phyloP scores from a whole-genome alignment of 2,888 invertebrate genomes.

The Lithophane semibrunnea region DNA sequence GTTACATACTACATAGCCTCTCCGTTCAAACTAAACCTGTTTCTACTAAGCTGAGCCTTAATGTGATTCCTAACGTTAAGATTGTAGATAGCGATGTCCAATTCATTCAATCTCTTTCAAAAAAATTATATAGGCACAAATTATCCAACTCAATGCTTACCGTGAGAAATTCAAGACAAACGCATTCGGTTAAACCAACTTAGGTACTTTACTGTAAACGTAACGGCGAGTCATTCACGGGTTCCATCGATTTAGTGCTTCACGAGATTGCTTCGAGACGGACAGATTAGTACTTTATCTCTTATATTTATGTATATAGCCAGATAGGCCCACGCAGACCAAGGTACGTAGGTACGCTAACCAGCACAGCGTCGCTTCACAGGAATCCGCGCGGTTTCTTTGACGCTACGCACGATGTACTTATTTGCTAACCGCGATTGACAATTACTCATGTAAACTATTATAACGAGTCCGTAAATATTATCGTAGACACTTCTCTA shows the following conservation, averaged over 20 bases:
- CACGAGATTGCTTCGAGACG: constrained; percentile 41
- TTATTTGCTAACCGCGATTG: constrained; percentile 74
- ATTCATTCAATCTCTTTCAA: constrained; percentile 20
- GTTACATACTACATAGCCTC: constrained; percentile 4
- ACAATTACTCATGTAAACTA: constrained; percentile 73
- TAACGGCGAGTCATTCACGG: constrained; percentile 46
- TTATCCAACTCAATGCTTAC: constrained; percentile 17
- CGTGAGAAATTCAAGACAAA: constrained; percentile 51
- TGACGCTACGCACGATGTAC: constrained; percentile 64
- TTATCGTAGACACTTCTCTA: constrained; percentile 19
- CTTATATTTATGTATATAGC: constrained; percentile 23
- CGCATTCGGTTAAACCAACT: constrained; percentile 31
- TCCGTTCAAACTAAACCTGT: constrained; percentile 44
- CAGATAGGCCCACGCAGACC: constrained; percentile 29
- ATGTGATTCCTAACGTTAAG: constrained; percentile 41
- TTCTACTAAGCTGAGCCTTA: constrained; percentile 26
- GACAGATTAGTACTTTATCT: constrained; percentile 29
- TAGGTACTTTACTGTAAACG: constrained; percentile 44
- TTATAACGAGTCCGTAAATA: constrained; percentile 51
- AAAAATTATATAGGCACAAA: constrained; percentile 36
- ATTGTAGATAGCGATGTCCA: constrained; percentile 42
- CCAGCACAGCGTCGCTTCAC: constrained; percentile 8
- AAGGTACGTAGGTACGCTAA: constrained; percentile 8
- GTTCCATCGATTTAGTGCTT: constrained; percentile 31
- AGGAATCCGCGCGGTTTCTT: constrained; percentile 57